Evolutionary conservation across 2,888 invertebrate species (phyloP).

Genomic region (Cheilosia grossa): DNA sequence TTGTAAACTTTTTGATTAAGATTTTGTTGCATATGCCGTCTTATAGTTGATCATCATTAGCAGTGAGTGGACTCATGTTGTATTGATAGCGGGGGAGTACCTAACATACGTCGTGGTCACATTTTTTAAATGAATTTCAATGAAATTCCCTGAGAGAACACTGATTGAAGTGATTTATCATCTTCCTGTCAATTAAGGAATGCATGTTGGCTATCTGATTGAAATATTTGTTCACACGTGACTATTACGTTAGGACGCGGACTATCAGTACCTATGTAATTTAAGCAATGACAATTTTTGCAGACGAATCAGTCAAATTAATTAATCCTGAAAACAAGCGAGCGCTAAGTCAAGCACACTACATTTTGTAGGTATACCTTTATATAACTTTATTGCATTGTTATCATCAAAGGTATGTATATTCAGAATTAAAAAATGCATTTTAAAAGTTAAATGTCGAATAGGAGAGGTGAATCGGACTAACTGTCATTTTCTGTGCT

Average conservation of each 20-base stretch:
- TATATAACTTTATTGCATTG: too few species aligned
- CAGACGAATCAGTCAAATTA: conserved; percentile 2
- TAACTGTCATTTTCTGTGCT: too few species aligned
- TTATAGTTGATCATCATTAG: background rate
- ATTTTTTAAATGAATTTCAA: conserved; percentile 2
- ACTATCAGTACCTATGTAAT: background rate
- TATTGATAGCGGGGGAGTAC: too few species aligned
- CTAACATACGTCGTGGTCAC: background rate
- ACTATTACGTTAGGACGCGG: background rate
- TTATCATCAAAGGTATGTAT: too few species aligned
- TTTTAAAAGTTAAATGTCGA: too few species aligned
- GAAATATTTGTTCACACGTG: conserved; percentile 5
- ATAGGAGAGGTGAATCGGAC: too few species aligned
- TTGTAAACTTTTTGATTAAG: conserved; percentile 48
- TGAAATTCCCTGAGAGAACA: background rate
- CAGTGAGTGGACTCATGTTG: background rate
- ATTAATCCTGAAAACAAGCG: background rate
- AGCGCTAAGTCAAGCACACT: too few species aligned
- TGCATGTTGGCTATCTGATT: background rate
- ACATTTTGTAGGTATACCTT: too few species aligned
- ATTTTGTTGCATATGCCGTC: conserved; percentile 8
- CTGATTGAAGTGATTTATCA: conserved; percentile 7
- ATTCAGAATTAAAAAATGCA: too few species aligned
- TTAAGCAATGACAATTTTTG: background rate
- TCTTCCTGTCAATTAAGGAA: background rate